These are phyloP conservation scores for Macrostomum lignano DNA, from an alignment of 1,140 invertebrate species.

Conservation along the genomic window DNA sequence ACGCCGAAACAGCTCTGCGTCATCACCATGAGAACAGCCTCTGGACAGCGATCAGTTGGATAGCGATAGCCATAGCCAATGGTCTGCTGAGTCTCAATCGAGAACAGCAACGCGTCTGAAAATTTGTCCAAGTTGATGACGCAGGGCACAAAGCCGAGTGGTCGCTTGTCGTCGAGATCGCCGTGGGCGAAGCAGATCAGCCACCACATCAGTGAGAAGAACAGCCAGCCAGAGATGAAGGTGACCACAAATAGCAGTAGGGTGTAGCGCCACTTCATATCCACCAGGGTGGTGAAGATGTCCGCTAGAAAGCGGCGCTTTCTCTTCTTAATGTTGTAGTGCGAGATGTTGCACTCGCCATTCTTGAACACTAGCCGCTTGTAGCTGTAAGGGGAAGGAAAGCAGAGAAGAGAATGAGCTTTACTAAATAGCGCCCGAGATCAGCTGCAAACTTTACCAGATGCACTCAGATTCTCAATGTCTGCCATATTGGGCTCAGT, in stretches of 20 bases:
- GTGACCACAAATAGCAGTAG: conserved; percentile 27
- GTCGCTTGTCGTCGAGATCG: conserved; percentile 10
- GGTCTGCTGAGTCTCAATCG: conserved; percentile 30
- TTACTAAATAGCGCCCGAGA: no score
- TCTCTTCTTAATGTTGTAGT: no score
- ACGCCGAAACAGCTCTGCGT: conserved; percentile 20
- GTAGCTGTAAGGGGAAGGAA: no score
- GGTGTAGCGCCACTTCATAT: conserved; percentile 29
- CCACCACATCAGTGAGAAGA: conserved; percentile 31
- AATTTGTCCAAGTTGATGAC: conserved; percentile 24
- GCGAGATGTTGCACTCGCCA: no score
- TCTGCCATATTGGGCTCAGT: no score
- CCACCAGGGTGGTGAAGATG: conserved; percentile 48
- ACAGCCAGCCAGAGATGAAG: conserved; percentile 29
- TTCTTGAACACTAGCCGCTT: no score
- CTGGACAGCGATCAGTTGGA: conserved; percentile 34
- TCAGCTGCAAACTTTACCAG: no score
- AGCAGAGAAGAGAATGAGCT: no score
- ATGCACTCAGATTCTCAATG: no score
- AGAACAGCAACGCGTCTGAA: conserved; percentile 25
- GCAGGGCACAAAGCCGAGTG: conserved; percentile 19
- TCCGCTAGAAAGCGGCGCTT: no score
- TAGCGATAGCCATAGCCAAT: conserved; percentile 35
- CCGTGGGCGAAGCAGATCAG: conserved; percentile 27
- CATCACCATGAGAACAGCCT: conserved; percentile 13